phyloP scores from a whole-genome alignment of 2,888 invertebrate genomes.

The Pristionchus arcanus region DNA sequence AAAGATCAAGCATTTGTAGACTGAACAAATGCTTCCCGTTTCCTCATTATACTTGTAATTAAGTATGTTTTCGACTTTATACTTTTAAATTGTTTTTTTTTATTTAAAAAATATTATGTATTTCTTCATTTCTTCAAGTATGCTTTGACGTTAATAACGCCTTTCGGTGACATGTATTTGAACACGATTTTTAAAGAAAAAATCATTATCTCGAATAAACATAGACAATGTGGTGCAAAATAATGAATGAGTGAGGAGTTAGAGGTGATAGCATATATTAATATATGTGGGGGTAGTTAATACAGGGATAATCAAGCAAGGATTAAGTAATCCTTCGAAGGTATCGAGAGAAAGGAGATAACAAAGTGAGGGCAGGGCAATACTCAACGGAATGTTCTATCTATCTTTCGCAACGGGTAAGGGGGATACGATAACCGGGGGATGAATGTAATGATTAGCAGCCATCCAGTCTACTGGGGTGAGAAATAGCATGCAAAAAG shows the following conservation, averaged over 20 bases:
- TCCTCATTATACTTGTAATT: no score
- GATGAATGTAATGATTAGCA: slow-evolving; percentile 11
- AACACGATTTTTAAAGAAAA: not conserved
- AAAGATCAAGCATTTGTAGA: no score
- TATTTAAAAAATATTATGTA: not conserved
- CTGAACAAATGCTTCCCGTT: no score
- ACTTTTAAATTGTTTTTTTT: no score
- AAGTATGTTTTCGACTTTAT: no score
- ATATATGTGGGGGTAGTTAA: slow-evolving; percentile 5
- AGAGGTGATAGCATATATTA: slow-evolving; percentile 9
- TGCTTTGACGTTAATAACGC: not conserved
- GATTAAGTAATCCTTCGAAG: not conserved
- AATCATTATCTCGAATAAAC: slow-evolving; percentile 23
- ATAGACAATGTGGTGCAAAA: slow-evolving; percentile 42
- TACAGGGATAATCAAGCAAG: not conserved
- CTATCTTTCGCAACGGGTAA: slow-evolving; percentile 17
- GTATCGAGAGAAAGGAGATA: not conserved
- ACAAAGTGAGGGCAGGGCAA: not conserved
- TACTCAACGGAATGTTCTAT: slow-evolving; percentile 6
- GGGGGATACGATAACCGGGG: slow-evolving; percentile 38
- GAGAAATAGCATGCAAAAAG: slow-evolving; percentile 12
- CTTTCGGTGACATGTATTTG: not conserved
- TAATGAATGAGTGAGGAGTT: slow-evolving; percentile 37
- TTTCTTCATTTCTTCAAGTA: not conserved
- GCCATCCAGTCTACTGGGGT: slow-evolving; percentile 17